phyloP scores from a whole-genome alignment of 2,797 vertebrate genomes.

The Choloepus didactylus region DNA sequence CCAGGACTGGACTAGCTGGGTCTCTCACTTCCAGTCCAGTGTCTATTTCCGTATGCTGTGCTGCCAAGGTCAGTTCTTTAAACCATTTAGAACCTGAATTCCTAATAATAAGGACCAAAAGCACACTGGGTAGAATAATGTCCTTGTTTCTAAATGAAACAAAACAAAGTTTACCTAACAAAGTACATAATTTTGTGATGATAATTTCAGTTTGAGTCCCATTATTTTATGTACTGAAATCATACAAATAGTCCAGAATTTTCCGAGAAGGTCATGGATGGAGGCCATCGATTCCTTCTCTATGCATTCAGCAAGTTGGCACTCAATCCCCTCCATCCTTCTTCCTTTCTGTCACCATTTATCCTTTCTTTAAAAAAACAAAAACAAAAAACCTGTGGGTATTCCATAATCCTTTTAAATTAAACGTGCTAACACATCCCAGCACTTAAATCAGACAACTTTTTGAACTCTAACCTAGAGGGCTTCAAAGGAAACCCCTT shows the following conservation, averaged over 20 bases:
- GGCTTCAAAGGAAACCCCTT: constrained; percentile 4
- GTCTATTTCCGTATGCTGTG: neutral
- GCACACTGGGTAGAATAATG: neutral
- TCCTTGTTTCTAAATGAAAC: constrained; percentile 17
- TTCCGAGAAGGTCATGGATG: neutral
- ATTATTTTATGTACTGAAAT: neutral
- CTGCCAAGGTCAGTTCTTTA: neutral
- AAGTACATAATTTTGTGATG: neutral
- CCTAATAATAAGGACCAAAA: neutral
- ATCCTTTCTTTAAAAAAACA: constrained; percentile 5
- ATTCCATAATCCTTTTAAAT: constrained; percentile 1
- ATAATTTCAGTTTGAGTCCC: constrained; percentile 21
- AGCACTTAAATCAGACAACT: constrained; percentile 47
- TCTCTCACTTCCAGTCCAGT: neutral
- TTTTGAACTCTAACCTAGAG: neutral
- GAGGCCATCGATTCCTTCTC: neutral
- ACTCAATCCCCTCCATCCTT: neutral
- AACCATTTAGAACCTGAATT: neutral
- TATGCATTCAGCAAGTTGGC: neutral
- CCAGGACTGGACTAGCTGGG: neutral
- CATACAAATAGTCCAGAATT: constrained; percentile 22
- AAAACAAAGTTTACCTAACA: constrained; percentile 6
- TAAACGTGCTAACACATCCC: neutral
- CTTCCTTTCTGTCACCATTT: constrained; percentile 14
- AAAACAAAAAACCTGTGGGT: neutral